Evolutionary conservation across 2,113 vertebrate genomes (phyloP).

Genomic region (Antigone vipio): DNA sequence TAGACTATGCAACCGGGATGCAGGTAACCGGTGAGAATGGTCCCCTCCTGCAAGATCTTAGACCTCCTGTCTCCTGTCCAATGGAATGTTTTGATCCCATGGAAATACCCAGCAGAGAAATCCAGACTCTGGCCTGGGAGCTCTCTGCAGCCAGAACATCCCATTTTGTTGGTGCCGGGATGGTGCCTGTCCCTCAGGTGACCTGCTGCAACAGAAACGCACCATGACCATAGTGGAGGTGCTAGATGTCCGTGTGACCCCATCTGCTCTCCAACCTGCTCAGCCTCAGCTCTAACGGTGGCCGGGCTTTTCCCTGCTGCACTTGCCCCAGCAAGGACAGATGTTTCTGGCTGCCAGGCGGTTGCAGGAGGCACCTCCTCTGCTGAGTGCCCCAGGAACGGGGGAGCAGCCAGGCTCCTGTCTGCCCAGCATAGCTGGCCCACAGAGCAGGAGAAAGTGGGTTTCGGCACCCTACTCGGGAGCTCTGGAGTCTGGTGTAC

Average conservation of each 20-base stretch:
- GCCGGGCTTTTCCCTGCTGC: background rate
- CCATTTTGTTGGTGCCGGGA: background rate
- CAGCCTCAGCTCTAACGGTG: background rate
- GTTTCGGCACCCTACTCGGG: background rate
- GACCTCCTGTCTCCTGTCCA: background rate
- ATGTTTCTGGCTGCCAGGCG: background rate
- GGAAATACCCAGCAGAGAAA: background rate
- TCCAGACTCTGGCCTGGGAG: background rate
- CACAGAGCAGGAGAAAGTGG: background rate
- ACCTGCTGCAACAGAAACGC: background rate
- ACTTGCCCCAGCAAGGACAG: background rate
- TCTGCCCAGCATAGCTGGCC: background rate
- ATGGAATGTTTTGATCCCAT: background rate
- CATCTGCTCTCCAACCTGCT: background rate
- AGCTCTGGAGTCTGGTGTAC: background rate
- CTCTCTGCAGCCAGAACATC: background rate
- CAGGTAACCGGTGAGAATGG: background rate
- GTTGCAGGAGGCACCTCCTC: background rate
- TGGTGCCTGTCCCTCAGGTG: background rate
- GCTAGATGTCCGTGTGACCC: background rate
- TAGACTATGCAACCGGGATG: background rate
- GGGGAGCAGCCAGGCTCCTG: background rate
- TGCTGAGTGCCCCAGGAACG: too few species aligned
- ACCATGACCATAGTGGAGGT: fast-evolving
- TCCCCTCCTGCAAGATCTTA: background rate